Base-by-base conservation (phyloP, 2,113 vertebrate genomes). In the Calypte anna region DNA sequence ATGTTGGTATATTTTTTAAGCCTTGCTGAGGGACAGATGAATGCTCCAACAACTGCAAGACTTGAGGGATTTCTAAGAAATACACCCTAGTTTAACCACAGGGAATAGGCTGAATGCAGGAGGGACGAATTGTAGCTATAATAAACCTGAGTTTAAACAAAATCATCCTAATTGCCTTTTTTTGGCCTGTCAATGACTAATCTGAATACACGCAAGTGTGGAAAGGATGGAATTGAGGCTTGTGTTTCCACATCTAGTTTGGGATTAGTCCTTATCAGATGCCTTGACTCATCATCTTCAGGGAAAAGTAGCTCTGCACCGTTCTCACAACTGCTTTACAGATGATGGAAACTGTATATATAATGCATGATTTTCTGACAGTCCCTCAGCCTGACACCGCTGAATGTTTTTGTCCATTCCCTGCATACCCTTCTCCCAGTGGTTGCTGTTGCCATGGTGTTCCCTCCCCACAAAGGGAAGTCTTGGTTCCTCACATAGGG, bases 61-160 rank as follows among this genome's bases (percentile, higher is more conserved):
- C 74, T 93, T 88, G 53, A 90, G 63, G 43, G 38, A 82, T 90
- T 91, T 86, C 72, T 86, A 11, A 90, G 80, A 94, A 85, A 83
- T 31, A 72, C 9, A 53, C 9, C 20, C 4, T 40, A 53, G 22
- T 63, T 93, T 77, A 90, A 67, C 15, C 1, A 1, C 43, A 59
- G 28, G 44, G 86, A 74, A 86, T 9, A 77, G 22, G 14, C 0
- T 86, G 63, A 55, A 53, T 44, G 72, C 53, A 88, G 51, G 51
- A 75, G 18, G 46, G 75, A 79, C 43, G 58, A 85, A 66, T 0
- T 80, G 38, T 22, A 28, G 36, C 43, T 82, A 1, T 69, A 85
- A 62, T 24, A 72, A 73, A 50, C 15, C 38, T 12, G n/a, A 80
- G 12, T 11, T 86, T 58, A 85, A 66, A 70, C 38, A 76, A 88